phyloP scores from a whole-genome alignment of 92 coral and sea anemone species.

The Galaxea fascicularis region DNA sequence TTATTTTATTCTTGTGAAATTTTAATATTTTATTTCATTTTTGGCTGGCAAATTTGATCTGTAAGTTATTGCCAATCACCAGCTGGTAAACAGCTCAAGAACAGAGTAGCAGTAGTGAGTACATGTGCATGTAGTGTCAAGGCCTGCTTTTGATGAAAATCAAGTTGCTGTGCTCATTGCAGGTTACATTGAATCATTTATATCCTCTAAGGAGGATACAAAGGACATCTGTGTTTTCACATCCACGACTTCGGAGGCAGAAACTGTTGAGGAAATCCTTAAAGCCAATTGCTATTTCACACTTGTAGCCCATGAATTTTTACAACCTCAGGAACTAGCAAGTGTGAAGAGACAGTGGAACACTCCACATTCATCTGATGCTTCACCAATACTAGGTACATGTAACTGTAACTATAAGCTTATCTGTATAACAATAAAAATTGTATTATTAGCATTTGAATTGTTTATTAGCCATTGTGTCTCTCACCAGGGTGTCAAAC shows the following conservation, averaged over 20 bases:
- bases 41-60: no score
- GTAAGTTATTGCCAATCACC: no score
- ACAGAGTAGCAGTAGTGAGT: no score
- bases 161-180: background rate
- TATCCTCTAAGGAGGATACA: conserved; percentile 67
- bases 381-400: conserved; percentile 85
- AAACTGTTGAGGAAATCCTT: conserved; percentile 73
- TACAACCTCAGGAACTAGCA: conserved; percentile 70
- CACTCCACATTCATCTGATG: conserved; percentile 83
- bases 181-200: conserved; percentile 84
- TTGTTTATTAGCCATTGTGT: no score
- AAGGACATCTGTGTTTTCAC: conserved; percentile 88
- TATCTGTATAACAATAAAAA: no score
- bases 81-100: no score
- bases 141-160: no score
- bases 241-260: conserved; percentile 86
- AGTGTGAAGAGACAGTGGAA: conserved; percentile 89
- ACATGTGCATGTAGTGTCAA: no score
- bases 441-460: background rate
- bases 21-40: no score
- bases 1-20: no score
- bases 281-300: conserved; percentile 64
- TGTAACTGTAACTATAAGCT: background rate
- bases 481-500: no score
- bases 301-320: conserved; percentile 82